Evolutionary conservation across 2,888 invertebrate genomes (phyloP), one percentile per base, ranked within the genome.

Genomic region (Strigamia crassipes): DNA sequence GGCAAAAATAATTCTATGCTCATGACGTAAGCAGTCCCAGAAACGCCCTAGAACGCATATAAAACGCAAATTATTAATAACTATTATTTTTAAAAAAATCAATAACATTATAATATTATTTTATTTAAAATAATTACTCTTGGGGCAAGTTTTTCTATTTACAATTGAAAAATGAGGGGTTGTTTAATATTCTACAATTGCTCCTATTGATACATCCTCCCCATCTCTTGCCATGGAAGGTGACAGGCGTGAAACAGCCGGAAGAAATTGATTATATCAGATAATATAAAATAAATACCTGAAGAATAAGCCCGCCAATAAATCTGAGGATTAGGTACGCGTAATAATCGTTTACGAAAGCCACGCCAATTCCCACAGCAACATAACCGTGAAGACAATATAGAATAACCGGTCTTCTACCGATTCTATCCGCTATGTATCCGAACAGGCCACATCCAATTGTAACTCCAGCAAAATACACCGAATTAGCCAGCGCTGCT

Each of bases 1-100:
- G 88, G 87, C 3, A 89, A 87, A 82, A 89, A 90, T 13, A 89
- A 85, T 85, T 90, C 90, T 86, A 90, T 86, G 56, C 89, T 87
- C 61, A 90, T 85, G 6, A 89, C 88, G 84, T 89, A 90, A 0
- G 89, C 88, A 9, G 89, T 88, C 10, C 42, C 51, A 27, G 31
- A 46, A 6, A 8, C 41, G 1, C 80, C 80, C 80, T 80, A 12
- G 27, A n/a, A 73, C 9, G 73, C 3, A 27, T 4, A 66, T 5
- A n/a, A 18, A 18, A n/a, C n/a, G n/a, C n/a, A n/a, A n/a, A n/a
- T n/a, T n/a, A n/a, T n/a, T n/a, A n/a, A n/a, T n/a, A n/a, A n/a
- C n/a, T n/a, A n/a, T n/a, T n/a, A n/a, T n/a, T n/a, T n/a, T n/a
- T n/a, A n/a, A n/a, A n/a, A n/a, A n/a, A n/a, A n/a, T n/a, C n/a